These are phyloP conservation scores for Drosophila serrata DNA, from an alignment of 1,140 invertebrate species.

Conservation along the genomic window DNA sequence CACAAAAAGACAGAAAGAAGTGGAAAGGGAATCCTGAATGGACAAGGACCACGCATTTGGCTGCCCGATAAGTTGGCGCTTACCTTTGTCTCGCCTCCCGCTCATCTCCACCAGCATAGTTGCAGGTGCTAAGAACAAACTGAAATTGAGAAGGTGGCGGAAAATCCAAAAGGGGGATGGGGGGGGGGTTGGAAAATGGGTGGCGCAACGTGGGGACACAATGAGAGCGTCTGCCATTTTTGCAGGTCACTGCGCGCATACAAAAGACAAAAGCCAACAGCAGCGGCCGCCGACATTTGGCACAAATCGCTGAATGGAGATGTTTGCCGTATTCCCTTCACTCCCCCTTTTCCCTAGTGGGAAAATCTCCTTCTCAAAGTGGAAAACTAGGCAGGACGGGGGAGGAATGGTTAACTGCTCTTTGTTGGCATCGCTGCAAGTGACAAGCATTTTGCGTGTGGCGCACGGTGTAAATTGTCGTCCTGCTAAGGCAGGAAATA, in stretches of 20 bases:
- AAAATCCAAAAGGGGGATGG: background rate
- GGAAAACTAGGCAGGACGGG: background rate
- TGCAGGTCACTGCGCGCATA: slow-evolving; percentile 81
- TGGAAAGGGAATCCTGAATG: background rate
- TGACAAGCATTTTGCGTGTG: slow-evolving; percentile 82
- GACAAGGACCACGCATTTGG: slow-evolving; percentile 26
- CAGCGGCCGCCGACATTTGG: slow-evolving; percentile 68
- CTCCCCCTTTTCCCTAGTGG: background rate
- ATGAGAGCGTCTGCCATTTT: slow-evolving; percentile 81
- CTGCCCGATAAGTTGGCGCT: slow-evolving; percentile 29
- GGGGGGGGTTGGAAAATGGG: background rate
- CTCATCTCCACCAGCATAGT: slow-evolving; percentile 2
- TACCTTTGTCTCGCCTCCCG: background rate
- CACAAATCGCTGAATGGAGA: slow-evolving; percentile 75
- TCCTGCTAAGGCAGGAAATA: slow-evolving; percentile 19
- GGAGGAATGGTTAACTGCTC: slow-evolving; percentile 23
- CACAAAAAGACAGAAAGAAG: background rate
- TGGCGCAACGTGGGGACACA: slow-evolving; percentile 31
- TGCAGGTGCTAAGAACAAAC: slow-evolving; percentile 37
- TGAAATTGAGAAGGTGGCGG: slow-evolving; percentile 2
- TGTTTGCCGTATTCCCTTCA: slow-evolving; percentile 21
- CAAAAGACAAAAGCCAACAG: slow-evolving; percentile 72
- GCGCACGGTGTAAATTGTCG: slow-evolving; percentile 76
- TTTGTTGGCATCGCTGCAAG: slow-evolving; percentile 77
- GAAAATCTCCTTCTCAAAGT: background rate